These are phyloP conservation scores for Athetis lepigone DNA, from an alignment of 2,888 invertebrate genomes.

Conservation along the genomic window DNA sequence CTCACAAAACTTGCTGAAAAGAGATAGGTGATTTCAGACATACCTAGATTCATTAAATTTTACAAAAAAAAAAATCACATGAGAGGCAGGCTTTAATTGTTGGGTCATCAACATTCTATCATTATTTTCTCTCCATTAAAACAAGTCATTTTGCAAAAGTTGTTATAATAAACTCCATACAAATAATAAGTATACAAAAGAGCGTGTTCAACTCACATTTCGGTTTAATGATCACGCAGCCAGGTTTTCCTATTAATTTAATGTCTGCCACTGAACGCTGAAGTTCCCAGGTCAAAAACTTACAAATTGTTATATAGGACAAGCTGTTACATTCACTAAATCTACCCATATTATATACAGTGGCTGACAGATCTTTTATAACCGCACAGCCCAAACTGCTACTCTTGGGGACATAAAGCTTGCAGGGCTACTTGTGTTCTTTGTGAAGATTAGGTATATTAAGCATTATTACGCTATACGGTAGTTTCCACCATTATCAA, in stretches of 20 bases:
- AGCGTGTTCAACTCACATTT: slow-evolving; percentile 59
- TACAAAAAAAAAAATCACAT: too few relatives aligned
- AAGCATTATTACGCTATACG: too few relatives aligned
- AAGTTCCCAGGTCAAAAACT: slow-evolving; percentile 45
- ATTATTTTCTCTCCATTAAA: slow-evolving; percentile 1
- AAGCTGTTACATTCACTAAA: slow-evolving; percentile 22
- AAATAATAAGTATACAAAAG: slow-evolving; percentile 51
- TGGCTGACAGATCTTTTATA: too few relatives aligned
- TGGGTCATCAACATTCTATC: too few relatives aligned
- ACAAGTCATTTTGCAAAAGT: slow-evolving; percentile 32
- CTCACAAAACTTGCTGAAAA: too few relatives aligned
- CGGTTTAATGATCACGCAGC: slow-evolving; percentile 53
- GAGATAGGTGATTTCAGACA: too few relatives aligned
- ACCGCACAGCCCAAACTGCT: too few relatives aligned
- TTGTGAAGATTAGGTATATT: too few relatives aligned
- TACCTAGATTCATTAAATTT: too few relatives aligned
- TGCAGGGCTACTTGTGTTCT: too few relatives aligned
- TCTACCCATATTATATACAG: slow-evolving; percentile 2
- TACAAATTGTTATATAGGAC: slow-evolving; percentile 23
- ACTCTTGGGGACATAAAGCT: neutral
- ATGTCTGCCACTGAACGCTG: slow-evolving; percentile 46
- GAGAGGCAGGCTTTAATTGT: too few relatives aligned
- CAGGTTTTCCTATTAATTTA: slow-evolving; percentile 52
- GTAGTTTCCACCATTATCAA: too few relatives aligned
- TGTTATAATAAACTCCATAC: slow-evolving; percentile 24